These are phyloP conservation scores for Holotrichia oblita DNA, from an alignment of 1,140 invertebrate genomes.

Conservation along the genomic window DNA sequence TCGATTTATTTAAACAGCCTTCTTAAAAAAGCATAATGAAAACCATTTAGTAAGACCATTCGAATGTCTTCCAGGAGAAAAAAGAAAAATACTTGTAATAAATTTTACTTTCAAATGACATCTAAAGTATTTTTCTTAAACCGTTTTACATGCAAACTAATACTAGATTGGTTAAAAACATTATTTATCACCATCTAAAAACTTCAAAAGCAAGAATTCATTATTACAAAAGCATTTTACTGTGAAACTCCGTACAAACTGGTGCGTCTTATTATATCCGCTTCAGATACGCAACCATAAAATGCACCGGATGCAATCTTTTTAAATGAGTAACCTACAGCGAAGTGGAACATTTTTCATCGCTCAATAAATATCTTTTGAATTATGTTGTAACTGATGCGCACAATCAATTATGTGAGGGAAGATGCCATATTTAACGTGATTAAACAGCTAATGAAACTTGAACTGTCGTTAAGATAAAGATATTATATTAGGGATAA, in stretches of 20 bases:
- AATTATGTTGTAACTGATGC: background rate
- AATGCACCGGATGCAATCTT: constrained; percentile 16
- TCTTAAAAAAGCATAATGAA: too few relatives aligned
- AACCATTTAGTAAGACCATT: too few relatives aligned
- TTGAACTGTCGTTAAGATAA: background rate
- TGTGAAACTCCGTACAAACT: background rate
- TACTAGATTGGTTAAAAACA: background rate
- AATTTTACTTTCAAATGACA: background rate
- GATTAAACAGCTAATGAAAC: constrained; percentile 1
- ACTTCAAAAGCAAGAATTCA: constrained; percentile 7
- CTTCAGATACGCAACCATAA: background rate
- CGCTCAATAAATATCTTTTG: background rate
- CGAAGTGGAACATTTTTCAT: constrained; percentile 11
- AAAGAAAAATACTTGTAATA: background rate
- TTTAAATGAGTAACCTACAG: background rate
- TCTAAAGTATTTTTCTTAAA: too few relatives aligned
- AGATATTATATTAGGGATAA: background rate
- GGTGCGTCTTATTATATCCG: constrained; percentile 5
- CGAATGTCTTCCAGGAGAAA: background rate
- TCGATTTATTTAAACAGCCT: too few relatives aligned
- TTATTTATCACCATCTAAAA: background rate
- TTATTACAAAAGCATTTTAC: background rate
- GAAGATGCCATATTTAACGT: constrained; percentile 6
- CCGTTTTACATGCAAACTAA: too few relatives aligned
- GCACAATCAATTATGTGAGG: background rate